Conservation (phyloP, 2,888 invertebrate species). For the Congeria kusceri region DNA sequence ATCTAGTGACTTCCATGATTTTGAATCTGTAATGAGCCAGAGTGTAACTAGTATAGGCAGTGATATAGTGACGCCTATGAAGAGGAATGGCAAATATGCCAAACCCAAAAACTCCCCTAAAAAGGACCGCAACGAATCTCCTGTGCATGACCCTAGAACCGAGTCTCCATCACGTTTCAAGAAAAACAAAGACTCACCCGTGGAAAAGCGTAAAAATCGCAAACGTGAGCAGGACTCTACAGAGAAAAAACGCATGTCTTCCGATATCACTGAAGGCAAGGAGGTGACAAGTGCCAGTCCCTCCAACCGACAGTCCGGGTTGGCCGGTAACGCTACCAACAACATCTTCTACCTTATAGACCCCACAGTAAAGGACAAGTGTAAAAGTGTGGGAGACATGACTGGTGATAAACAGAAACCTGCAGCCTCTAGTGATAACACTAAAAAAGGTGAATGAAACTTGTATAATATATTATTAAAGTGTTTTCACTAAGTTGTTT, state of each 20-base stretch:
- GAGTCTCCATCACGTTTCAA: conserved; percentile 49
- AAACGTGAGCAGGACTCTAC: conserved; percentile 23
- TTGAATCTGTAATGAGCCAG: conserved; percentile 53
- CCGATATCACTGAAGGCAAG: conserved; percentile 37
- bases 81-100: conserved; percentile 39
- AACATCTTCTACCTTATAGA: conserved; percentile 77
- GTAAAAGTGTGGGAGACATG: conserved; percentile 58
- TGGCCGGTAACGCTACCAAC: conserved; percentile 50
- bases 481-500: too few species aligned
- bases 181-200: conserved; percentile 45
- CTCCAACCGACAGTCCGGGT: conserved; percentile 49
- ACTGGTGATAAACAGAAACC: conserved; percentile 25
- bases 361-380: conserved; percentile 72
- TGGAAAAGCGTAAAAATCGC: conserved; percentile 42
- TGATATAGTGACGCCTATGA: conserved; percentile 49
- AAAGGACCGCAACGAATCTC: conserved; percentile 43
- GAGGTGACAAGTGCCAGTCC: conserved; percentile 41
- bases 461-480: not conserved
- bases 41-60: conserved; percentile 61
- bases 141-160: conserved; percentile 36
- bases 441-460: conserved; percentile 17
- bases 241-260: conserved; percentile 18
- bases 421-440: conserved; percentile 31
- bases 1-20: conserved; percentile 50
- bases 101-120: conserved; percentile 50